Evolutionary conservation across 2,113 vertebrate genomes (phyloP), one percentile per base, ranked within the genome.

Genomic region (Apeltes quadracus): DNA sequence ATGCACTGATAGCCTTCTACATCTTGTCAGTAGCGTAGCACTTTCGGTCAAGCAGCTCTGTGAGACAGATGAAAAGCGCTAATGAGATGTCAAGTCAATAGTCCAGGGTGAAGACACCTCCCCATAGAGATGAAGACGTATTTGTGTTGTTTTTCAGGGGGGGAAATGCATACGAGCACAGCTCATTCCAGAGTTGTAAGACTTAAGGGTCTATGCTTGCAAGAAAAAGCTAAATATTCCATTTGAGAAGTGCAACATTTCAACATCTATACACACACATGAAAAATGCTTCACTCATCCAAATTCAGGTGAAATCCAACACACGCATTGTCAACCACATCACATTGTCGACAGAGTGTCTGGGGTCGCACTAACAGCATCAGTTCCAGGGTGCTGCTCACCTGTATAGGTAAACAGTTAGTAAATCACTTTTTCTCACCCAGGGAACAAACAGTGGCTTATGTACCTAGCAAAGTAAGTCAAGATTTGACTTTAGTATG

Each of bases 11-110:
- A 79, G 57, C 69, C 61, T 68, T 84, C 72, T 76, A 22, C 50
- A 41, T 71, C 56, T 25, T 69, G 71, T 83, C 72, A 70, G 11
- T 78, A 78, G 62, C 38, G 25, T 36, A 65, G 55, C 64, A 27
- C 66, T 77, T 72, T 69, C 61, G 76, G 69, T 75, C 78, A 75
- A 69, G 25, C 43, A 20, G 53, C 5, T 71, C 54, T 54, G 22
- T 23, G 53, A 59, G 38, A 78, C n/a, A 70, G 79, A 75, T 39
- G 20, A 0, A 6, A 63, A 63, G 34, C 13, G 50, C 46, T 41
- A 70, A 55, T 11, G 44, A 10, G 25, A 72, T 65, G 61, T 65
- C 63, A 78, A 38, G 32, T 48, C 44, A 48, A 74, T 51, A 16
- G 61, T 50, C n/a, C 22, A 59, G 15, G 25, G 9, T 62, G 20